Percentiles rank a stretch among this genome's conserved stretches.
Evolutionary conservation across 1,140 invertebrate species (phyloP).

Genomic region (Anagrus nilaparvatae): DNA sequence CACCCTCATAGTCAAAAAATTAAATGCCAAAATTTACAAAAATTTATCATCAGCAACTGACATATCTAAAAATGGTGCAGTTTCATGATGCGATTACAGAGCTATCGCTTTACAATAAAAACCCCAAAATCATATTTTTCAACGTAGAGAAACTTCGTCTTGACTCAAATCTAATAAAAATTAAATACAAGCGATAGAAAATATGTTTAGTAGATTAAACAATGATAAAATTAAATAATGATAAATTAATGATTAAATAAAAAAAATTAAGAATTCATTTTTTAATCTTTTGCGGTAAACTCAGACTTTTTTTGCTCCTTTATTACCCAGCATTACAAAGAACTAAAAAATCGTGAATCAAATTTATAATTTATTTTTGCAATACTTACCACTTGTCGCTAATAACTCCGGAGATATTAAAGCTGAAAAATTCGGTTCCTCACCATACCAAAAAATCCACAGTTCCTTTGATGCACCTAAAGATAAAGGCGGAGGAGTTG

Average conservation of each 20-base stretch:
- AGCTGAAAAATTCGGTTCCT: slow-evolving; percentile 83
- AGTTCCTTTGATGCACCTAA: slow-evolving; percentile 82
- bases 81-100: no score
- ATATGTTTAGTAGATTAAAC: slow-evolving; percentile 1
- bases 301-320: no score
- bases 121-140: no score
- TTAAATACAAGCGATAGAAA: slow-evolving; percentile 1
- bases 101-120: no score
- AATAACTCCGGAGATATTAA: slow-evolving; percentile 71
- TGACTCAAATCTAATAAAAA: background rate
- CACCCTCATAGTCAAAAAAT: no score
- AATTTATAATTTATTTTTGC: slow-evolving; percentile 6
- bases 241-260: background rate
- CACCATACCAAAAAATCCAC: slow-evolving; percentile 99
- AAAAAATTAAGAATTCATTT: no score
- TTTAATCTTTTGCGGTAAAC: no score
- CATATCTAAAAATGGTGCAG: no score
- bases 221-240: slow-evolving; percentile 4
- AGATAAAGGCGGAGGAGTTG: slow-evolving; percentile 56
- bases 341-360: background rate
- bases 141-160: no score
- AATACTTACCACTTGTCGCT: slow-evolving; percentile 57
- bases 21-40: no score
- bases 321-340: no score
- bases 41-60: no score